Base-by-base conservation (phyloP, 37 sponge, comb jelly and placozoan genomes). In the Crambe crambe region DNA sequence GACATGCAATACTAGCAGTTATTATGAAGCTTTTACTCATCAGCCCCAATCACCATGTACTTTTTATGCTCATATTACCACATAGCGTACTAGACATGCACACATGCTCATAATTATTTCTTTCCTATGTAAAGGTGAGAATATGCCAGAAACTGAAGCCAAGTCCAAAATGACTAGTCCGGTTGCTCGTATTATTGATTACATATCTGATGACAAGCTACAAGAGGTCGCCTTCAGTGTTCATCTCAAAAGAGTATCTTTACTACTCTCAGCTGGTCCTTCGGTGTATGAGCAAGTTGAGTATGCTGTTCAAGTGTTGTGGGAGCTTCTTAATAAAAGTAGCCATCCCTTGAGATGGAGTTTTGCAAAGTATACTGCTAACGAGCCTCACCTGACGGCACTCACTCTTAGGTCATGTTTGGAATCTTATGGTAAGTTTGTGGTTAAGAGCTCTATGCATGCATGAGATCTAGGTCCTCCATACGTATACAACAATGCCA, bases 231-330 rank as follows among this genome's bases (percentile, higher is more conserved):
- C 63, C 26, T 62, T 62, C 63, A 62, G 30, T 30, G 63, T 62
- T 23, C 15, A 23, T 62, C 26, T 62, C 6, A 62, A 62, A 27
- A 8, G 12, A 23, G 63, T 27, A 23, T 8, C 63, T 62, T 62
- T 62, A 6, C 18, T 54, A 54, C 30, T 18, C 12, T 30, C 63
- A 30, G 63, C 30, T 62, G 15, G 63, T 62, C 30, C 26, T 62
- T 4, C 12, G 15, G 63, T 62, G 30, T 8, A 62, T 30, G 25
- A 62, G 15, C 30, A 18, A 18, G n/a, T 62, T 8, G 15, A 62
- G 63, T 62, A 62, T 62, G 63, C 63, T 30, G 25, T 62, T 62
- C 63, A 62, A 62, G 12, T 62, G 6, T 62, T 62, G 63, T 62
- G 63, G 63, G 30, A 23, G 15, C 63, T 62, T 62, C 63, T 23